phyloP scores from a whole-genome alignment of 2,888 invertebrate species.

The Magallana nippona region DNA sequence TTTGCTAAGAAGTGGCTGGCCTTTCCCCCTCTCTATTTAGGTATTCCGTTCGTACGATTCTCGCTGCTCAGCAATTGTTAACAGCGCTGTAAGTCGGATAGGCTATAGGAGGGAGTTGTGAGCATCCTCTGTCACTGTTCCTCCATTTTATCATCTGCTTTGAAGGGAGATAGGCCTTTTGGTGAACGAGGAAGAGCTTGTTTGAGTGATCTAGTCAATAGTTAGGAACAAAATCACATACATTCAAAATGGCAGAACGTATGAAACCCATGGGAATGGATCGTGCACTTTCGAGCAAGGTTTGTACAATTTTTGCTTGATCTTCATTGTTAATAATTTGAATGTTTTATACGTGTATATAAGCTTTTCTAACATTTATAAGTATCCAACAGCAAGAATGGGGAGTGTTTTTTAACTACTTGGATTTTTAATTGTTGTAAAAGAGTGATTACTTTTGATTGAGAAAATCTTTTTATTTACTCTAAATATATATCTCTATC shows the following conservation, averaged over 20 bases:
- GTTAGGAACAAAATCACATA: conserved; percentile 44
- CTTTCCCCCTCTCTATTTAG: conserved; percentile 26
- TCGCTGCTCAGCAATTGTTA: conserved; percentile 32
- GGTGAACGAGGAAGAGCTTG: conserved; percentile 12
- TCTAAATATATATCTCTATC: too few relatives aligned
- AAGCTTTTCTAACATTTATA: conserved; percentile 11
- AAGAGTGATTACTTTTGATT: background rate
- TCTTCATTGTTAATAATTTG: background rate
- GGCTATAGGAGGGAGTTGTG: conserved; percentile 21
- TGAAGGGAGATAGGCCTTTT: conserved; percentile 32
- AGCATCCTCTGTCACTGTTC: background rate
- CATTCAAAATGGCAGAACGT: conserved; percentile 59
- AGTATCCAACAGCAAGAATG: background rate
- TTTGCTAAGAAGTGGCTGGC: conserved; percentile 27
- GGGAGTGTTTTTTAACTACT: background rate
- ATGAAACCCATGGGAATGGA: conserved; percentile 67
- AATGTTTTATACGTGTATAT: background rate
- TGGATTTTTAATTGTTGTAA: background rate
- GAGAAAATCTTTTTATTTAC: too few relatives aligned
- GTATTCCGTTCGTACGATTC: conserved; percentile 38
- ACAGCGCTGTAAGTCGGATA: conserved; percentile 14
- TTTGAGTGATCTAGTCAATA: conserved; percentile 2
- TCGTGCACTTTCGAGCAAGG: conserved; percentile 65
- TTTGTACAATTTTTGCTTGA: conserved; percentile 48
- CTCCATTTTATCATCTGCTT: conserved; percentile 38